Base-by-base conservation (phyloP, 1,140 invertebrate species). In the Diabrotica undecimpunctata region DNA sequence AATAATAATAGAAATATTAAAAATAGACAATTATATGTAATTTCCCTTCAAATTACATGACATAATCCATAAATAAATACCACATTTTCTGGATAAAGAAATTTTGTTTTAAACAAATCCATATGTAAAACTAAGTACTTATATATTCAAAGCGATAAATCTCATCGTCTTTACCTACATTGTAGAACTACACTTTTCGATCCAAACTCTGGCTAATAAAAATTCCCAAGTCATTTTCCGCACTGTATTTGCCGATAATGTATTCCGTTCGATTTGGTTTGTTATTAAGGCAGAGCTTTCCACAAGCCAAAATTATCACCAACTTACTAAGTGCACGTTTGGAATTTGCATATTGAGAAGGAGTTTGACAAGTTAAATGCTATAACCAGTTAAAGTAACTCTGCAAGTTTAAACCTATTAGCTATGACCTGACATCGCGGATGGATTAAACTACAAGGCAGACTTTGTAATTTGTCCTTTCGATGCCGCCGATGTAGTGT, bases 201-300 rank as follows among this genome's bases (percentile, higher is more conserved):
- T 25, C 41, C 8, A 46, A 46, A 46, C 41, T 46, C n/a, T 8
- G n/a, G n/a, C 41, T 46, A 6, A 46, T 46, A 46, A 46, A 46
- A 46, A 46, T 46, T 46, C 41, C 41, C n/a, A 10, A 10, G 8
- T 46, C 8, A 46, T 46, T 46, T 46, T 46, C 41, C 8, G n/a
- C 41, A n/a, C 41, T 46, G 41, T 46, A 46, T n/a, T 46, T 46
- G 8, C n/a, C 41, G 41, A 46, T 46, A 46, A 46, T 46, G 41
- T 46, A 46, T 46, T 46, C 41, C n/a, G 41, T 46, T 46, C 41
- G 41, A 46, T 46, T 46, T n/a, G 41, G 41, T 46, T 46, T 46
- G n/a, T 46, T 46, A 46, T 46, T 46, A 46, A 46, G 41, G 41
- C 41, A n/a, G n/a, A 8, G 41, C 41, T 46, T 46, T 46, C 8